Evolutionary conservation across 2,888 invertebrate genomes (phyloP), one percentile per base, ranked within the genome.

Genomic region (Pedicia rivosa): DNA sequence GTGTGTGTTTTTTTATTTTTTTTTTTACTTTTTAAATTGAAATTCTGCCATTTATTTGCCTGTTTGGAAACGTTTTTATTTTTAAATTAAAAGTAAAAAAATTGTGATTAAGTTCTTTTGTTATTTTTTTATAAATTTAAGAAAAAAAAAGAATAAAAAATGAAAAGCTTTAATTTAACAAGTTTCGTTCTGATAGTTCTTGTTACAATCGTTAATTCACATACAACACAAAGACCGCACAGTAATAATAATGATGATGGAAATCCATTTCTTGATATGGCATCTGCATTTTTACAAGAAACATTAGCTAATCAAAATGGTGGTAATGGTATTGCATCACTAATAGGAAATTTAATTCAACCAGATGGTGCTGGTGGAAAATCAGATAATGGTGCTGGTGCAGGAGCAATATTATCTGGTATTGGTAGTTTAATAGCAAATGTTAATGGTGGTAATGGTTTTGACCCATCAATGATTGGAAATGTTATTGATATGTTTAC

Each of bases 311-410:
- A 55, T 41, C 55, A 53, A 35, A 56, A 54, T 4, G 47, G 46
- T 7, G 41, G 57, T 6, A 68, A 67, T 1, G 70, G 70, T 2
- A 59, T 82, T 1, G 78, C 77, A 2, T 72, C 70, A 7, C 61
- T 81, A 32, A 63, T 82, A 8, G 74, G 74, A 2, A 68, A 65
- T 20, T 64, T 83, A 33, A 69, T 82, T 67, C 76, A 79, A 46
- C 70, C 75, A 1, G 76, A 72, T 37, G 67, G 68, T 17, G 73
- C 68, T 2, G 50, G 72, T 14, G 62, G 60, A 0, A 50, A 62
- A 24, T 28, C 37, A 9, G 2, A 47, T 64, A 44, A 51, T 59
- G 37, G 64, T 59, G 42, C 49, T 26, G 49, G 55, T 40, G 41
- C 53, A 3, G 59, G 57, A 13, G 57, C 58, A 47, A 59, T 62